These are phyloP conservation scores for Trididemnum nubilum DNA, from an alignment of 23 tunicate genomes.

Conservation along the genomic window DNA sequence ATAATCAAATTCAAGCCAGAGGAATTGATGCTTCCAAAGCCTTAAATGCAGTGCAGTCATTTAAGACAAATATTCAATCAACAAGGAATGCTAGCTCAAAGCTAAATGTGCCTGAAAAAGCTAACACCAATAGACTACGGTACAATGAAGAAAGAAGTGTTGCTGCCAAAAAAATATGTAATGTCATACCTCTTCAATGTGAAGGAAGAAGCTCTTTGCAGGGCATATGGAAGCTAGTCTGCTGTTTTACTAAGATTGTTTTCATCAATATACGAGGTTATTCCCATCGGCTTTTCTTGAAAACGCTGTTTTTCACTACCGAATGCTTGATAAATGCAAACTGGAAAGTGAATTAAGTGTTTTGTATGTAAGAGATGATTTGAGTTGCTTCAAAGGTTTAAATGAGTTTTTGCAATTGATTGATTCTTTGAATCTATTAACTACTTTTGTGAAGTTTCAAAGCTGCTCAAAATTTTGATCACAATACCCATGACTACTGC, in stretches of 20 bases:
- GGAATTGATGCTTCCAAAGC: too few relatives aligned
- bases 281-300: not conserved
- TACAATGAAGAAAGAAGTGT: not conserved
- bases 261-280: not conserved
- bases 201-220: too few relatives aligned
- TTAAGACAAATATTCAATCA: not conserved
- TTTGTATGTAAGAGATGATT: constrained; percentile 1
- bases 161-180: constrained; percentile 20
- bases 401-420: not conserved
- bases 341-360: constrained; percentile 9
- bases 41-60: not conserved
- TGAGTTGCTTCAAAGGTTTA: not conserved
- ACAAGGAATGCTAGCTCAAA: not conserved
- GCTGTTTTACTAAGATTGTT: not conserved
- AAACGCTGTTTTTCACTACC: not conserved
- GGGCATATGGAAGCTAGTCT: not conserved
- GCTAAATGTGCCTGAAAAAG: not conserved
- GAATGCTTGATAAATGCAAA: constrained; percentile 14
- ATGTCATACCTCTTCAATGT: constrained; percentile 7
- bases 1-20: too few relatives aligned
- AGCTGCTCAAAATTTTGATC: constrained; percentile 5
- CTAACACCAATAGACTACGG: not conserved
- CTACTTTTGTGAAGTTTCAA: not conserved
- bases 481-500: constrained; percentile 28
- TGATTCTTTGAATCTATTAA: not conserved